phyloP scores from a whole-genome alignment of 2,888 invertebrate genomes.

The Nomada ruficornis region DNA sequence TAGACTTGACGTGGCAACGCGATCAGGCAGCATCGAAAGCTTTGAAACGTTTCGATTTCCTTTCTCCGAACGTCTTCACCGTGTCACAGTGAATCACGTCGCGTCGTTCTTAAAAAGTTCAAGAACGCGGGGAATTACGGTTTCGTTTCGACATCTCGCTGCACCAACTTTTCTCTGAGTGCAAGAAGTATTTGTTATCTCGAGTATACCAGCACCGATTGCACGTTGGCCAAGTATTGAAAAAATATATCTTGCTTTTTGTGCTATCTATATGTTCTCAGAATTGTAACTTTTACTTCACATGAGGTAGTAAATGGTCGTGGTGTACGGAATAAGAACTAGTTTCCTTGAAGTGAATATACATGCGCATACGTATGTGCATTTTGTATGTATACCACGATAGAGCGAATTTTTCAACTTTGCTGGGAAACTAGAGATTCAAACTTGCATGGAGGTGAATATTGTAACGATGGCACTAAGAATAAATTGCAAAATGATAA shows the following conservation, averaged over 20 bases:
- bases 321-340: no score
- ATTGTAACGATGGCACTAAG: no score
- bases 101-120: constrained; percentile 16
- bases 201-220: no score
- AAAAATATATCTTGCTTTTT: no score
- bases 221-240: no score
- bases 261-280: no score
- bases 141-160: not conserved
- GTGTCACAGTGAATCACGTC: constrained; percentile 22
- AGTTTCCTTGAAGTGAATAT: no score
- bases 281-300: no score
- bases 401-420: not conserved
- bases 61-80: constrained; percentile 16
- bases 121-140: constrained; percentile 7
- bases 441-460: no score
- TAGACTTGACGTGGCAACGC: constrained; percentile 14
- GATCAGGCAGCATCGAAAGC: not conserved
- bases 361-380: not conserved
- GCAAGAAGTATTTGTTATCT: not conserved
- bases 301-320: no score
- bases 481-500: no score
- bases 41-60: constrained; percentile 36
- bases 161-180: not conserved
- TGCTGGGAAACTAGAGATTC: no score
- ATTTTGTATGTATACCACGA: not conserved